A percentile compares a stretch with the other conserved stretches of the same genome.
phyloP scores from a whole-genome alignment of 2,113 vertebrate species.

The Chitala chitala region DNA sequence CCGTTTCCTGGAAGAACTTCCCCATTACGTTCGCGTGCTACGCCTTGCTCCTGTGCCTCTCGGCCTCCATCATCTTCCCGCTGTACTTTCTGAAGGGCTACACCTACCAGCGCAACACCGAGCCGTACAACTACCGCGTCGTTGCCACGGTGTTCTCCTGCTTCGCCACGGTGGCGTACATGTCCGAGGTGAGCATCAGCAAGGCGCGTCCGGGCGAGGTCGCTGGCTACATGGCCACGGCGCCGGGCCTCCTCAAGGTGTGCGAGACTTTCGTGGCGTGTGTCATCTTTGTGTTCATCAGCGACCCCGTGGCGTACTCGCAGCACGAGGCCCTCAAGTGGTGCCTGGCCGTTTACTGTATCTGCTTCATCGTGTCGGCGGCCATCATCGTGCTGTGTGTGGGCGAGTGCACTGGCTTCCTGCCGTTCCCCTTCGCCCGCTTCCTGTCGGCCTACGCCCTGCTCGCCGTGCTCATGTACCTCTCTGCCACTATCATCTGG shows the following conservation, averaged over 20 bases:
- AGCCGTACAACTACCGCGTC: constrained; percentile 57
- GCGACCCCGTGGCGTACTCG: constrained; percentile 54
- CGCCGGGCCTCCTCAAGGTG: constrained; percentile 80
- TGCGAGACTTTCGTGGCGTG: constrained; percentile 83
- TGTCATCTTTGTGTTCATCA: constrained; percentile 80
- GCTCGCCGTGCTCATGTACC: constrained; percentile 71
- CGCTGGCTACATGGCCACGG: constrained; percentile 82
- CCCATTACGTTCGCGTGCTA: constrained; percentile 83
- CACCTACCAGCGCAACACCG: neutral
- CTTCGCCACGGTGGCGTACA: constrained; percentile 71
- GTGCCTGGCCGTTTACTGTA: constrained; percentile 79
- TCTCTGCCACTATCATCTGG: constrained; percentile 75
- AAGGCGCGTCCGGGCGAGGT: constrained; percentile 75
- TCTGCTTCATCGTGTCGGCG: constrained; percentile 81
- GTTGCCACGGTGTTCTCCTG: constrained; percentile 73
- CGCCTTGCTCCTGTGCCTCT: constrained; percentile 77
- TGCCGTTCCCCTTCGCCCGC: constrained; percentile 73
- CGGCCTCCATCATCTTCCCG: constrained; percentile 80
- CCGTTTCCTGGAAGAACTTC: constrained; percentile 84
- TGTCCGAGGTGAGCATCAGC: constrained; percentile 74
- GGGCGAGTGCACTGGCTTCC: constrained; percentile 72
- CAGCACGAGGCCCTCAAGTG: constrained; percentile 54
- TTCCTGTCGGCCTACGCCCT: constrained; percentile 74
- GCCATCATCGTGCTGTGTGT: constrained; percentile 75
- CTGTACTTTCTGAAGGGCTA: constrained; percentile 62